Conservation (phyloP, 2,888 invertebrate genomes). For the Bursaphelenchus okinawaensis region DNA sequence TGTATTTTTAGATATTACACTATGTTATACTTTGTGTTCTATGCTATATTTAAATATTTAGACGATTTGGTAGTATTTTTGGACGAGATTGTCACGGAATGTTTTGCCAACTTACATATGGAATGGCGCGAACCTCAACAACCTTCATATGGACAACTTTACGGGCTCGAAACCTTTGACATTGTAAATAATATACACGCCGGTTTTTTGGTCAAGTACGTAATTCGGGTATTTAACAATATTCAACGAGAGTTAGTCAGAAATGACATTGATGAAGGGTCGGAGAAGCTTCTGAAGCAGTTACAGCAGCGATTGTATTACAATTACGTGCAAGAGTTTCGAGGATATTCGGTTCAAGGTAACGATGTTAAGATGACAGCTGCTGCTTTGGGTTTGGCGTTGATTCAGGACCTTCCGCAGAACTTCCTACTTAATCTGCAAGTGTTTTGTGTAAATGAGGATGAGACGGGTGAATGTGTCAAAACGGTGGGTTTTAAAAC, state of each 20-base stretch:
- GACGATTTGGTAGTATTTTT: neutral
- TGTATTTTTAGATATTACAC: too few species aligned
- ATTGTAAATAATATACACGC: neutral
- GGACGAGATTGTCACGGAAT: conserved; percentile 5
- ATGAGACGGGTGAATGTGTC: neutral
- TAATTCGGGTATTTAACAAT: conserved; percentile 6
- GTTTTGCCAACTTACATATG: conserved; percentile 1
- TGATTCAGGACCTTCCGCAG: neutral
- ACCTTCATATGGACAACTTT: conserved; percentile 6
- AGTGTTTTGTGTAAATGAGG: neutral
- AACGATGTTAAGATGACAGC: neutral
- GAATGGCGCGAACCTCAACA: neutral
- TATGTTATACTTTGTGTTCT: too few species aligned
- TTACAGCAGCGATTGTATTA: neutral
- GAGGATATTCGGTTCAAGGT: conserved; percentile 1
- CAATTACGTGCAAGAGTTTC: conserved; percentile 5
- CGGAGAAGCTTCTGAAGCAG: neutral
- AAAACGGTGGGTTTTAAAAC: neutral
- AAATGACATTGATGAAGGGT: conserved; percentile 10
- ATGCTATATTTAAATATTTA: too few species aligned
- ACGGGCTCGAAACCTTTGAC: conserved; percentile 11
- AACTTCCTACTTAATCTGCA: neutral
- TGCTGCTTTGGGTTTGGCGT: conserved; percentile 3
- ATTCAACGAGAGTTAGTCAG: neutral
- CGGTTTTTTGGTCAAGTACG: conserved; percentile 12